phyloP scores from a whole-genome alignment of 2,113 vertebrate species.

The Anarhynchus alexandrinus region DNA sequence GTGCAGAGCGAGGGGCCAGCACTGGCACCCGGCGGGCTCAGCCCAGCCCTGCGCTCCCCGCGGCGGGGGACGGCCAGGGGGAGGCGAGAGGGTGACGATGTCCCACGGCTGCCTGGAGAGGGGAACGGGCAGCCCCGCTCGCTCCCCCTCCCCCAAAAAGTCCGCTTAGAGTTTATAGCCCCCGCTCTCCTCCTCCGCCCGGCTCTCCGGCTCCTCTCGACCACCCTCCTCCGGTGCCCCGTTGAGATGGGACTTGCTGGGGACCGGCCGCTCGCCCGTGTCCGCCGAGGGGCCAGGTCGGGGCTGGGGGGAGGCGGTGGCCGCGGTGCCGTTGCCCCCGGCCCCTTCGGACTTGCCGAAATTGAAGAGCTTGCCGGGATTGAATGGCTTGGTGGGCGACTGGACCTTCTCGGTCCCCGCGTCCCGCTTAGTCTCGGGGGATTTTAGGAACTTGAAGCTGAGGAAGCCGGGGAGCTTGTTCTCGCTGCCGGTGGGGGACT shows the following conservation, averaged over 20 bases:
- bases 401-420: slow-evolving; percentile 83
- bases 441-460: slow-evolving; percentile 95
- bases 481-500: slow-evolving; percentile 86
- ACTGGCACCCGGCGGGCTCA: background rate
- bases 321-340: slow-evolving; percentile 43
- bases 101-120: background rate
- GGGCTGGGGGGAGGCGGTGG: slow-evolving; percentile 17
- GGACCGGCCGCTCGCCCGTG: slow-evolving; percentile 28
- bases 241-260: slow-evolving; percentile 60
- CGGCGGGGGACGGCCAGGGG: background rate
- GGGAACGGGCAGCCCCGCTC: background rate
- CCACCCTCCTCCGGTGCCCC: slow-evolving; percentile 55
- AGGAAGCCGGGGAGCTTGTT: slow-evolving; percentile 93
- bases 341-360: slow-evolving; percentile 83
- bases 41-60: background rate
- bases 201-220: slow-evolving; percentile 70
- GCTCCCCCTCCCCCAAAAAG: background rate
- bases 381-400: slow-evolving; percentile 94
- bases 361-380: slow-evolving; percentile 88
- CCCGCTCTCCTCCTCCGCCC: slow-evolving; percentile 68
- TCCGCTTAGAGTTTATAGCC: slow-evolving; percentile 70
- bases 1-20: background rate
- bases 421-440: slow-evolving; percentile 88
- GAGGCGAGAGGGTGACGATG: background rate
- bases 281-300: slow-evolving; percentile 40